phyloP scores from a whole-genome alignment of 2,113 vertebrate genomes.

The Thermophis baileyi region DNA sequence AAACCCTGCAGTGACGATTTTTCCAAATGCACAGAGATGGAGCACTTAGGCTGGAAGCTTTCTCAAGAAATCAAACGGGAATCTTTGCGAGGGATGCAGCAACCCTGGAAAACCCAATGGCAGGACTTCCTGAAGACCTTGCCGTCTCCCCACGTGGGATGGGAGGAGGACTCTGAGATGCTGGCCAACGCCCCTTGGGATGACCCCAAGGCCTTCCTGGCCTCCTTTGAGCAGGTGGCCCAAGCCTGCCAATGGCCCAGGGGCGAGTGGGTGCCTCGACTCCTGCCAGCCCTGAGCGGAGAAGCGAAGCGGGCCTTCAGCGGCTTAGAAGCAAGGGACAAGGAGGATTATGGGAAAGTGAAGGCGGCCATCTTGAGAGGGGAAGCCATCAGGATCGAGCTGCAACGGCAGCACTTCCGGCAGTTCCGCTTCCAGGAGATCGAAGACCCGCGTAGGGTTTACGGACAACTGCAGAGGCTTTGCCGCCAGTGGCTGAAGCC shows the following conservation, averaged over 20 bases:
- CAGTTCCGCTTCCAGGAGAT: not conserved
- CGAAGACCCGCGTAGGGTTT: not conserved
- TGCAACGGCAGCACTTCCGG: slow-evolving; percentile 16
- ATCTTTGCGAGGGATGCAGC: not conserved
- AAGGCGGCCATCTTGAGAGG: slow-evolving; percentile 10
- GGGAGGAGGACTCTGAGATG: not conserved
- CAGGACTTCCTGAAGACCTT: not conserved
- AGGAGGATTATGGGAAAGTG: slow-evolving; percentile 15
- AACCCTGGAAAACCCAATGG: slow-evolving; percentile 10
- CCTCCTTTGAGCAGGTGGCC: slow-evolving; percentile 21
- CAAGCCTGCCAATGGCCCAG: slow-evolving; percentile 9
- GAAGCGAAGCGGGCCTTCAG: not conserved
- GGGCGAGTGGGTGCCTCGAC: not conserved
- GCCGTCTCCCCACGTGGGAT: not conserved
- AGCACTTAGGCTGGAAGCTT: not conserved
- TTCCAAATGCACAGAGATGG: not conserved
- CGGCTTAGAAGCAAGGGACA: not conserved
- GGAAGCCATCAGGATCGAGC: not conserved
- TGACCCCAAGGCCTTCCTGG: slow-evolving; percentile 1
- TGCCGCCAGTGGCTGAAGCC: slow-evolving; percentile 21
- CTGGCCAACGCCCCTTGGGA: not conserved
- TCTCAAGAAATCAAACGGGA: not conserved
- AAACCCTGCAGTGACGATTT: not conserved
- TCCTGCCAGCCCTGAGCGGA: not conserved
- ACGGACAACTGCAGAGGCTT: slow-evolving; percentile 8